Base-by-base conservation (phyloP, 2,888 invertebrate species). In the Incurvaria masculella region DNA sequence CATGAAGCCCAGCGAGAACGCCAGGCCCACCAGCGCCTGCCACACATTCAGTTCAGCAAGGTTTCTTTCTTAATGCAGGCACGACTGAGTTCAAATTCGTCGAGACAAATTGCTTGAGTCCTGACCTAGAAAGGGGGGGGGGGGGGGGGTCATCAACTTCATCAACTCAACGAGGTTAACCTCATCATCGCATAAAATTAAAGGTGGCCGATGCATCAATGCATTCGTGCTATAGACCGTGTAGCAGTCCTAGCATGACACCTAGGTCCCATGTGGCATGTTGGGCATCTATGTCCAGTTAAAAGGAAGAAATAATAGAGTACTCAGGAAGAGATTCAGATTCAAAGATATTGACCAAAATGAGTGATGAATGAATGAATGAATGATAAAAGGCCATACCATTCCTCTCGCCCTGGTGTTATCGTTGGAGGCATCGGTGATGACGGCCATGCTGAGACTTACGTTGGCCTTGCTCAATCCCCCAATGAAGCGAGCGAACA, bases 391-490 rank as follows among this genome's bases (percentile, higher is more conserved):
- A n/a, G n/a, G n/a, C n/a, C n/a, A n/a, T 78, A 93, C 94, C 98
- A 98, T 98, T 64, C 95, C 97, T 67, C 85, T 88, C 33, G 94
- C 94, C 60, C 97, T 82, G n/a, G 88, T 88, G 59, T 88, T 86
- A 45, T 86, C 81, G 51, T 88, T 85, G 2, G 94, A 91, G 8
- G 94, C 89, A 78, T 99, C 99, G 1, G 96, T 88, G 33, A 98
- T 91, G 48, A 98, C 87, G 1, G 98, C 96, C 85, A 96, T 95
- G 51, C 93, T 90, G 20, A 99, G 81, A 56, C 94, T 94, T 14
- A 99, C 91, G 69, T 98, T 99, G 20, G 97, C 97, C 76, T 98
- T 97, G 68, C 94, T 94, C 19, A 98, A 80, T 1, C 99, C 98
- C 14, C 97, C 97, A 53, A 98, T 80, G 57, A 98, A 86, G 57